Conservation (phyloP, 2,888 invertebrate genomes). For the Plutella xylostella region DNA sequence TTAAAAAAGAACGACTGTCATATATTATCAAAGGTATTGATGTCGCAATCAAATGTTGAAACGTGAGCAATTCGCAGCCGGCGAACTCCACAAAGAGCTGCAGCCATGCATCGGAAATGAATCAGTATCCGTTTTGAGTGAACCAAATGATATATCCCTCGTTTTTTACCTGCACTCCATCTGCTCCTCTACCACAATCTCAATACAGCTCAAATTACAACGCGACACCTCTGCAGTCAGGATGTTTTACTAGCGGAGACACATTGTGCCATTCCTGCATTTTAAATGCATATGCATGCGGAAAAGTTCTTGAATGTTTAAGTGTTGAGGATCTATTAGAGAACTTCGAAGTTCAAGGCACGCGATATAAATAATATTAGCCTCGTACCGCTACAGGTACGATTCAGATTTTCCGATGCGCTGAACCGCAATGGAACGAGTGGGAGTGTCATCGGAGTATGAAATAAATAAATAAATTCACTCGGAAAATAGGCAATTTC, state of each 20-base stretch:
- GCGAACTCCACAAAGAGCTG: slow-evolving; percentile 62
- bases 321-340: slow-evolving; percentile 19
- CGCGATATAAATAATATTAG: background rate
- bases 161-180: slow-evolving; percentile 33
- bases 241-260: slow-evolving; percentile 35
- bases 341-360: slow-evolving; percentile 7
- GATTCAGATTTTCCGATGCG: slow-evolving; percentile 34
- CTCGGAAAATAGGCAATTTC: slow-evolving; percentile 69
- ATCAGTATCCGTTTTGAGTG: slow-evolving; percentile 63
- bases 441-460: slow-evolving; percentile 56
- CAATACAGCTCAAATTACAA: slow-evolving; percentile 31
- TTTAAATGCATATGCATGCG: slow-evolving; percentile 31
- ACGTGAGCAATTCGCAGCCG: slow-evolving; percentile 60
- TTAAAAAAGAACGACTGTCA: no score
- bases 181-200: slow-evolving; percentile 32
- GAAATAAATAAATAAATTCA: slow-evolving; percentile 69
- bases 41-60: slow-evolving; percentile 63
- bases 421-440: slow-evolving; percentile 35
- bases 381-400: background rate
- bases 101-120: slow-evolving; percentile 68
- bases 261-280: slow-evolving; percentile 37
- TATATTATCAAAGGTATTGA: slow-evolving; percentile 34
- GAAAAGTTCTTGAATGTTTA: slow-evolving; percentile 2
- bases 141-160: slow-evolving; percentile 49
- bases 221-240: slow-evolving; percentile 31